Percentiles rank a stretch among this genome's conserved stretches.
phyloP scores from a whole-genome alignment of 2,888 invertebrate genomes.

The Herminia tarsipennalis region DNA sequence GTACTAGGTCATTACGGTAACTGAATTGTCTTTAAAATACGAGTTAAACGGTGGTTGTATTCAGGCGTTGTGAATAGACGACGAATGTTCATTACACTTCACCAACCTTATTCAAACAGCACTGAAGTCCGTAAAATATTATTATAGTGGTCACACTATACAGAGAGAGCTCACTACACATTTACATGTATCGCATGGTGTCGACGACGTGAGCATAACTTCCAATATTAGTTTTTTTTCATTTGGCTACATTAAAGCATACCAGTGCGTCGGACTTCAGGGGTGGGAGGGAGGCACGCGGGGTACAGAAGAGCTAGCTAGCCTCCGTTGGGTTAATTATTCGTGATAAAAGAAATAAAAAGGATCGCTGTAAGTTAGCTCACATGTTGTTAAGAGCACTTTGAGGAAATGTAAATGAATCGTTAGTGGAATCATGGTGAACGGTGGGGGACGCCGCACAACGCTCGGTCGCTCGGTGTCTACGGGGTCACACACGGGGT shows the following conservation, averaged over 20 bases:
- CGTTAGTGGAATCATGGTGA: background rate
- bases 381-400: no score
- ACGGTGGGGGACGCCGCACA: background rate
- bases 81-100: no score
- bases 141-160: no score
- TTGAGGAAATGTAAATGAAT: background rate
- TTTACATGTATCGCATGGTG: background rate
- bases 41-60: no score
- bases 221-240: slow-evolving; percentile 14
- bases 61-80: no score
- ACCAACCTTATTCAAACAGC: no score
- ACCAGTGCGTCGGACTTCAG: slow-evolving; percentile 7
- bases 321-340: no score
- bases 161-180: no score
- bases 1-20: no score
- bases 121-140: no score
- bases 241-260: slow-evolving; percentile 16
- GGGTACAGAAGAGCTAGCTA: background rate
- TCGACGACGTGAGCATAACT: background rate
- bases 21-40: no score
- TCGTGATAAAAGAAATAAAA: slow-evolving; percentile 2
- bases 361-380: background rate
- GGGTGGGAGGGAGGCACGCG: background rate
- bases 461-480: background rate
- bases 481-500: no score